Evolutionary conservation across 2,113 vertebrate species (phyloP), one percentile per base, ranked within the genome.

Genomic region (Ploceus nigricollis): DNA sequence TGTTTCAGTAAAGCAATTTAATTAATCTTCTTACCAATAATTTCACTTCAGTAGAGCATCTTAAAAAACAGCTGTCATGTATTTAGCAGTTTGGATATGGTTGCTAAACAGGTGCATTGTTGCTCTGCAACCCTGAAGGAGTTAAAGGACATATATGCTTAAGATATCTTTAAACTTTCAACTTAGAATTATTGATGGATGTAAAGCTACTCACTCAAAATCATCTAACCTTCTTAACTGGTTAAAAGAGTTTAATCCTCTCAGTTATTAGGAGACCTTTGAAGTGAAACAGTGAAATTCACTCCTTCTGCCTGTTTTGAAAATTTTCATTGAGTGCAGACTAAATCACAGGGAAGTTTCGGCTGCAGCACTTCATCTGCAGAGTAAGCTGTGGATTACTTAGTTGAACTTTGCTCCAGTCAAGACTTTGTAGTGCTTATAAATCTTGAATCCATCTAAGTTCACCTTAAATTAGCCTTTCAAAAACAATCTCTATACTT

Each of bases 191-290:
- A 97, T 90, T 94, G 91, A 96, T 89, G 94, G 87, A 90, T 97
- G 96, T 94, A 97, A 97, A 97, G 97, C 93, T 79, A 96, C 96
- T 94, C 57, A 37, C 80, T 97, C 95, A 95, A 97, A 97, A 96
- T 94, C 96, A 97, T 93, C 94, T 98, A 97, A 97, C 94, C 97
- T 97, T 98, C 98, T 98, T 98, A 98, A 97, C 97, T 98, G 98
- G 98, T 99, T 98, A 99, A 99, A 98, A 98, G 97, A 98, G 96
- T 97, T 97, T 98, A 99, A 99, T 98, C 98, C 97, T 97, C 96
- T 97, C 97, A 97, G 95, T 98, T 98, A 98, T 98, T 98, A 98
- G 98, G 98, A 98, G 98, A 98, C 97, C 98, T 99, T 99, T 99
- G 98, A 99, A 99, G 98, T 98, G 97, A 98, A 98, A 98, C 97